A percentile compares a stretch with the other conserved stretches of the same genome.
These are phyloP conservation scores for Maconellicoccus hirsutus DNA, from an alignment of 1,140 invertebrate species.

Conservation along the genomic window DNA sequence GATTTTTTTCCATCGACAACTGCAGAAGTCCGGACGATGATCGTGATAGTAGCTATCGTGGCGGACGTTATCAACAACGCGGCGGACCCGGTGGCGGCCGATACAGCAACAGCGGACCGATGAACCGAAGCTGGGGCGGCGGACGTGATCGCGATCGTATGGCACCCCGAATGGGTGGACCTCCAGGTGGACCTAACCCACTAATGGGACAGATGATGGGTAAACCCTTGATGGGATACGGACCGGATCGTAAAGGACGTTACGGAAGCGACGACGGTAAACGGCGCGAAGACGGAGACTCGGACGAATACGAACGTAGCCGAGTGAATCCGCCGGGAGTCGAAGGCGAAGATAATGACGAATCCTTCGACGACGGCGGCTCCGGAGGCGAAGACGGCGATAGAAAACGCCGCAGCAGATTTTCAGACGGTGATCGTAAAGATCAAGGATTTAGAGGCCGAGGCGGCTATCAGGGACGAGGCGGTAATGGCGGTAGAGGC, in stretches of 20 bases:
- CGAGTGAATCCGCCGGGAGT: background rate
- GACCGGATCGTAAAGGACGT: conserved; percentile 15
- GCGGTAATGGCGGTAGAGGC: background rate
- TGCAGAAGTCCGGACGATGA: conserved; percentile 3
- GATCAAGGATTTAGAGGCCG: background rate
- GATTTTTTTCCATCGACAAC: background rate
- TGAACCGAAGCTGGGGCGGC: conserved; percentile 20
- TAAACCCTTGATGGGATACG: conserved; percentile 13
- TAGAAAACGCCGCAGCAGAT: background rate
- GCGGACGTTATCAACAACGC: background rate
- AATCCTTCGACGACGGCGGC: background rate
- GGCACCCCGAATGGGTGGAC: conserved; percentile 10
- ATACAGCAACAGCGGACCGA: conserved; percentile 24
- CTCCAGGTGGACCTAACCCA: background rate
- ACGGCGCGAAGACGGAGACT: background rate
- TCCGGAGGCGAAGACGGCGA: background rate
- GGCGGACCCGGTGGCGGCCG: conserved; percentile 19
- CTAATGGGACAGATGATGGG: conserved; percentile 24
- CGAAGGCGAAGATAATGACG: background rate
- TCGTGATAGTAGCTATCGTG: background rate
- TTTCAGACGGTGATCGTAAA: background rate
- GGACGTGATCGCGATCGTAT: conserved; percentile 21
- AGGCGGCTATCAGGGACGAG: conserved; percentile 7
- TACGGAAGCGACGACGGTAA: background rate
- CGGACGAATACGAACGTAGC: background rate